Base-by-base conservation (phyloP, 2,888 invertebrate species). In the Stenchaetothrips biformis region DNA sequence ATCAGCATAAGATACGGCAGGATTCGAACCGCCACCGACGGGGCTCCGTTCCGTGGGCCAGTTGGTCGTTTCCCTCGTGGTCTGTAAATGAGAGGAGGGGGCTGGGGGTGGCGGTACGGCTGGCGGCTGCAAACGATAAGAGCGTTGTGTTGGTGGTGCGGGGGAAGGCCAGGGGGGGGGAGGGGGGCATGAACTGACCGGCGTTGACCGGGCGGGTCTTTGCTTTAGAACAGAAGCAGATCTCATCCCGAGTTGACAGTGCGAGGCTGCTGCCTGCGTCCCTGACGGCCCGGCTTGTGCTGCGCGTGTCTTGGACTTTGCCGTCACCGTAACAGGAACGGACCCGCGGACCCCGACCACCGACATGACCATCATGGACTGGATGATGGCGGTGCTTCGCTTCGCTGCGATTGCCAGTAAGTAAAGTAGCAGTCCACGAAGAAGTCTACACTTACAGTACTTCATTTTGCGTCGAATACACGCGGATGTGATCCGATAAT, bases 331-430 rank as follows among this genome's bases (percentile, higher is more conserved):
- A 67, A 21, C 67, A 9, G 53, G 9, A 53, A 13, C 53, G 11
- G 18, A 13, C 11, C 2, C 62, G 18, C 2, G 7, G 62, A 16
- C n/a, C 67, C 9, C 67, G 8, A 11, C 53, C 53, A 53, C 9
- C 53, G 6, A 13, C 67, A 74, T 4, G 21, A 74, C 25, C 21
- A 11, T 74, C 25, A 25, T 74, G 67, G 67, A 74, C 67, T 74
- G 67, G 67, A 74, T 74, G 67, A 74, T 74, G 67, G 67, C 67
- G 9, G 67, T 74, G 25, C 67, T 74, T 25, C 67, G 67, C 67
- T 74, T 74, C 67, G 67, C 67, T 7, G 11, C 67, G 21, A 25
- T 74, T 2, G 67, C 67, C 11, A 74, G 67, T 74, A 25, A 74
- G 67, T 67, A 21, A 21, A 18, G 9, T n/a, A n/a, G 7, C 7